Evolutionary conservation across 1,140 invertebrate species (phyloP).

Genomic region (Eciton burchellii): DNA sequence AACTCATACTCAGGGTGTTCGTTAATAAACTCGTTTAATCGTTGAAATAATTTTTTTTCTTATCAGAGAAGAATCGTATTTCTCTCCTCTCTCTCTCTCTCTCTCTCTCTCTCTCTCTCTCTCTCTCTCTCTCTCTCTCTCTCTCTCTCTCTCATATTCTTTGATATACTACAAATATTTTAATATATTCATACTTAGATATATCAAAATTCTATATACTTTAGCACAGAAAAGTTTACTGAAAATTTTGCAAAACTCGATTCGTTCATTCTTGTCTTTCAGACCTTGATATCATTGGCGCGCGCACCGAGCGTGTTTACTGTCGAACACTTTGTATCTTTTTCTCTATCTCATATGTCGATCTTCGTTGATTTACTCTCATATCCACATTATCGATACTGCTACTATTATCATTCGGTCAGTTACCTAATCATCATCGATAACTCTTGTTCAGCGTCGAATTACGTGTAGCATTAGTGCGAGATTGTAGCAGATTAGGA

Average conservation of each 20-base stretch:
- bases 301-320: background rate
- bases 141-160: too few relatives aligned
- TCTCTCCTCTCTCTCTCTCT: too few relatives aligned
- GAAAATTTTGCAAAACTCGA: too few relatives aligned
- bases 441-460: constrained; percentile 25
- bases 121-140: too few relatives aligned
- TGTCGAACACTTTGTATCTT: background rate
- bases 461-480: constrained; percentile 38
- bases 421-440: constrained; percentile 28
- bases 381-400: background rate
- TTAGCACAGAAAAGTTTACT: too few relatives aligned
- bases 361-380: constrained; percentile 8
- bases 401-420: background rate
- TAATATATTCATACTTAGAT: too few relatives aligned
- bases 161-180: too few relatives aligned
- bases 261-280: too few relatives aligned
- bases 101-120: too few relatives aligned
- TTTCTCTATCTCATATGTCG: background rate
- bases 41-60: background rate
- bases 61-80: too few relatives aligned
- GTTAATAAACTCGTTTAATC: constrained; percentile 3
- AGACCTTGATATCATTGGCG: too few relatives aligned
- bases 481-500: constrained; percentile 62
- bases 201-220: too few relatives aligned
- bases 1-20: constrained; percentile 32